Percentiles rank a stretch among this genome's conserved stretches.
Evolutionary conservation across 2,113 vertebrate species (phyloP).

Genomic region (Pygoscelis adeliae): DNA sequence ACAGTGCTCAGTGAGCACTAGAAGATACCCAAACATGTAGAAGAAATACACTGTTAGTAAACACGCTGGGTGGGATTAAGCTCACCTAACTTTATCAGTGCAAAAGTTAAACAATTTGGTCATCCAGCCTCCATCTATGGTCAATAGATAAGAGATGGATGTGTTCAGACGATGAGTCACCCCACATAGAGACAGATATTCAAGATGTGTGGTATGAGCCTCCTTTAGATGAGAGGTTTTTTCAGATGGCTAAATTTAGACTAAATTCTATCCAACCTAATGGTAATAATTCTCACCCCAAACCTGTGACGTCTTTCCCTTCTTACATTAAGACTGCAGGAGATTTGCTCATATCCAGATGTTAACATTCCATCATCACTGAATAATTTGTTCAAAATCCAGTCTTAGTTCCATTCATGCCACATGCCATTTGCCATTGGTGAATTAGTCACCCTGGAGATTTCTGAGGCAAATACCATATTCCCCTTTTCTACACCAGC

Average conservation of each 20-base stretch:
- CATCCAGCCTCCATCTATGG: background rate
- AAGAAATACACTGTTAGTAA: background rate
- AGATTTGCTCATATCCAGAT: background rate
- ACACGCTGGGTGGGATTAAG: background rate
- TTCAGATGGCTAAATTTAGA: conserved; percentile 39
- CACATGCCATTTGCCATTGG: background rate
- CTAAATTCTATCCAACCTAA: background rate
- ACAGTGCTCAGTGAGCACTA: accelerated
- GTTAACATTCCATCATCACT: conserved; percentile 11
- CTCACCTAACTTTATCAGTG: background rate
- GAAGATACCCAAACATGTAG: background rate
- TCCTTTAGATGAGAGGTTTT: conserved; percentile 2
- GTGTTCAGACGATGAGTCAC: background rate
- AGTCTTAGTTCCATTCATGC: background rate
- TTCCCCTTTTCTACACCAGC: background rate
- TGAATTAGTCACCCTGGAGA: background rate
- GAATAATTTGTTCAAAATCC: background rate
- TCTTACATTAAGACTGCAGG: background rate
- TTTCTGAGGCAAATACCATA: background rate
- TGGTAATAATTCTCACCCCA: background rate
- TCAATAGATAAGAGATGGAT: background rate
- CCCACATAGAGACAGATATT: background rate
- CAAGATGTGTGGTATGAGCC: background rate
- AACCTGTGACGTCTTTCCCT: conserved; percentile 41
- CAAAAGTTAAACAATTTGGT: background rate